These are phyloP conservation scores for Salvelinus alpinus DNA, from an alignment of 2,113 vertebrate genomes.

Conservation along the genomic window DNA sequence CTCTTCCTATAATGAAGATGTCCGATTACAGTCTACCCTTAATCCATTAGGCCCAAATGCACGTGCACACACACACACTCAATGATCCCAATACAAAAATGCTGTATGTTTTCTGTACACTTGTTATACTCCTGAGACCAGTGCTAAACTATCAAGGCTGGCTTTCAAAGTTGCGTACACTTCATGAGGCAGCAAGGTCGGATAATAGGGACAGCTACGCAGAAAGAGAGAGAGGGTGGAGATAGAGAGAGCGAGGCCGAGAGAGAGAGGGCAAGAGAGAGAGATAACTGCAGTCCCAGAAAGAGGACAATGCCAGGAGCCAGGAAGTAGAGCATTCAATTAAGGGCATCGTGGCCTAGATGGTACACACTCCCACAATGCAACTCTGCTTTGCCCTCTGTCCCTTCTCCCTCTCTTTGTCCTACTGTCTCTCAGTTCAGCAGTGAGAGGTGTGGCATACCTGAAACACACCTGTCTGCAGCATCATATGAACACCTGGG, in stretches of 20 bases:
- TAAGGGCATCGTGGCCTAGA: conserved; percentile 43
- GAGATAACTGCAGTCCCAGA: conserved; percentile 53
- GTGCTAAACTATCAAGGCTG: conserved; percentile 6
- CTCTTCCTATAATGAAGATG: conserved; percentile 27
- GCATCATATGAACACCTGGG: conserved; percentile 13
- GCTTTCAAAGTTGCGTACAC: conserved; percentile 14
- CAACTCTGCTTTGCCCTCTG: conserved; percentile 9
- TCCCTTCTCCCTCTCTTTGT: background rate
- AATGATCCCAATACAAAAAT: background rate
- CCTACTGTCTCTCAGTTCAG: conserved; percentile 12
- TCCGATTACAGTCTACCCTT: conserved; percentile 7
- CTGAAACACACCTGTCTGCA: conserved; percentile 17
- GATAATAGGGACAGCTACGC: background rate
- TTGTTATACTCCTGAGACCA: conserved; percentile 52
- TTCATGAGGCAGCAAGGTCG: background rate
- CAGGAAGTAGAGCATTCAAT: conserved; percentile 57
- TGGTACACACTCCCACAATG: conserved; percentile 15
- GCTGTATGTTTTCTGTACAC: conserved; percentile 11
- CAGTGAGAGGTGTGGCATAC: conserved; percentile 30
- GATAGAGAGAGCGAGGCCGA: conserved; percentile 11
- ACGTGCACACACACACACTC: background rate
- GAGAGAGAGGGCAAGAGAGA: conserved; percentile 8
- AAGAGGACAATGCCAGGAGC: conserved; percentile 56
- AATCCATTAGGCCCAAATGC: conserved; percentile 2
- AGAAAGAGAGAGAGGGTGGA: background rate